A percentile compares a stretch with the other conserved stretches of the same genome.
Conservation (phyloP, 2,113 vertebrate genomes). For the Neotoma lepida region DNA sequence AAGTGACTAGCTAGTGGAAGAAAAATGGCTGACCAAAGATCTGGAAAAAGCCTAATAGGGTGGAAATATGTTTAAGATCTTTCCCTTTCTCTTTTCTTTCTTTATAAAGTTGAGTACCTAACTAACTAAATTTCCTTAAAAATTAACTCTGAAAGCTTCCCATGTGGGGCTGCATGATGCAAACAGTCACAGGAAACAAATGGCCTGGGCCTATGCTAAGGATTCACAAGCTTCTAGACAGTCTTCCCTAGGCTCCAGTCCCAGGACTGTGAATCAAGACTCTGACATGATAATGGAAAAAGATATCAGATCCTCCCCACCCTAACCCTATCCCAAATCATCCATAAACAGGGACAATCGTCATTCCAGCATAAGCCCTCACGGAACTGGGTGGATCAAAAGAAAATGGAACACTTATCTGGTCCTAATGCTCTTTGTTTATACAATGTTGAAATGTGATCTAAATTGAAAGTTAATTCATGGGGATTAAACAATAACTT, state of each 20-base stretch:
- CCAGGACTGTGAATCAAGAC: background rate
- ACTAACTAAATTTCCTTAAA: constrained; percentile 49
- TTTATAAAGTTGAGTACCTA: background rate
- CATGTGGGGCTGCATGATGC: background rate
- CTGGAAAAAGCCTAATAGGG: background rate
- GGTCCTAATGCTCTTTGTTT: constrained; percentile 7
- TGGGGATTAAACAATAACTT: constrained; percentile 78
- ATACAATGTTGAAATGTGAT: constrained; percentile 11
- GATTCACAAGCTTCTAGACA: background rate
- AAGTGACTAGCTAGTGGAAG: constrained; percentile 32
- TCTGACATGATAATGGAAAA: background rate
- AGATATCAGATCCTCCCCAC: background rate
- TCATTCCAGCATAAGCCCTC: constrained; percentile 1
- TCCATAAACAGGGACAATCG: background rate
- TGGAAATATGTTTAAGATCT: constrained; percentile 1
- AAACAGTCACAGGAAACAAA: background rate
- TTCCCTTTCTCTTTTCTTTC: background rate
- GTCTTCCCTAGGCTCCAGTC: background rate
- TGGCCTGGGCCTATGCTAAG: background rate
- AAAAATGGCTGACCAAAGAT: background rate
- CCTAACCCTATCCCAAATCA: background rate
- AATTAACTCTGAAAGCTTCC: background rate
- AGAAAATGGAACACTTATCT: constrained; percentile 1
- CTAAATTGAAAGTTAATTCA: constrained; percentile 68
- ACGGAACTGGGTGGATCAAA: background rate